Conservation (phyloP, 2,888 invertebrate genomes). For the Eubasilissa splendida region DNA sequence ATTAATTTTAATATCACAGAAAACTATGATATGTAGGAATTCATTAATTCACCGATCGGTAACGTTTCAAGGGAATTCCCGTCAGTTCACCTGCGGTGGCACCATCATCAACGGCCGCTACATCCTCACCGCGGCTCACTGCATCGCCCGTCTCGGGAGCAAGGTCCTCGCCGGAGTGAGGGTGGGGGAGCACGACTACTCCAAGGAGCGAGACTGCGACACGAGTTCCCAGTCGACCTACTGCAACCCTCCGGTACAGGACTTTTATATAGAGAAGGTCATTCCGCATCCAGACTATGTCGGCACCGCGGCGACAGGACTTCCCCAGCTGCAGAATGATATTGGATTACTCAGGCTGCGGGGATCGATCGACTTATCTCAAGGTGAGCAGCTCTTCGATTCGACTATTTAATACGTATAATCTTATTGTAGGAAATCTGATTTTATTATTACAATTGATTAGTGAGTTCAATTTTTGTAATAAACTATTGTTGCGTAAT, state of each 20-base stretch:
- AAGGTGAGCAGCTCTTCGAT: background rate
- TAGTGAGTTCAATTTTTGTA: no score
- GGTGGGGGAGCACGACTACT: conserved; percentile 65
- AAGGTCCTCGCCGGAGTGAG: conserved; percentile 64
- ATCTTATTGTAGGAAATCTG: no score
- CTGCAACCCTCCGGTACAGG: conserved; percentile 68
- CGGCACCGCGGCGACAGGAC: conserved; percentile 64
- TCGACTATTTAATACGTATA: no score
- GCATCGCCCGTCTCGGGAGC: conserved; percentile 70
- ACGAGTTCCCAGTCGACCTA: conserved; percentile 53
- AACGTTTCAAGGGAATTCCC: background rate
- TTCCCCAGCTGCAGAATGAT: conserved; percentile 68
- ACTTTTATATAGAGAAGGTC: conserved; percentile 67
- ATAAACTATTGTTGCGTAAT: no score
- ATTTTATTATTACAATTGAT: no score
- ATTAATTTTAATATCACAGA: no score
- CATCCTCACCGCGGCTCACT: conserved; percentile 76
- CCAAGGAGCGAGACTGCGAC: conserved; percentile 68
- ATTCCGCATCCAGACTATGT: conserved; percentile 72
- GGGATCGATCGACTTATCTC: conserved; percentile 64
- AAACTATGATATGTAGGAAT: no score
- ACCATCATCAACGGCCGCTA: conserved; percentile 72
- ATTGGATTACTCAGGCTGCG: conserved; percentile 74
- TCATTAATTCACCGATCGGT: no score
- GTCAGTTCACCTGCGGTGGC: conserved; percentile 69